Base-by-base conservation (phyloP, 1,140 invertebrate species). In the Probaryconus sp. region DNA sequence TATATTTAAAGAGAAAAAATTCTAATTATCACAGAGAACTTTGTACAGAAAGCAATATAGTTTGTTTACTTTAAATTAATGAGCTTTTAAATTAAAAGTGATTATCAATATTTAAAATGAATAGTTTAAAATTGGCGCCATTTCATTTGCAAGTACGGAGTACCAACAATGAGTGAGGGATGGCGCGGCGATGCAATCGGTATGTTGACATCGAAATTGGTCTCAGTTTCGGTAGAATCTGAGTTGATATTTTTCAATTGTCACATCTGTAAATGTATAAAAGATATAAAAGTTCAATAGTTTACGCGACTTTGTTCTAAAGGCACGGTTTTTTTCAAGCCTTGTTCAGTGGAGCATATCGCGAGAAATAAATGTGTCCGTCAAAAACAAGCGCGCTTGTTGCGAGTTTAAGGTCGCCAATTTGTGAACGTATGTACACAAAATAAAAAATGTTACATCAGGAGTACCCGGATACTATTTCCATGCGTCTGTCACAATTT, bases 131-230 rank as follows among this genome's bases (percentile, higher is more conserved):
- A n/a, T n/a, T n/a, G n/a, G n/a, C n/a, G n/a, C n/a, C n/a, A n/a
- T n/a, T n/a, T 2, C 5, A 9, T 10, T 30, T 45, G 28, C 7
- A n/a, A 21, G 24, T 26, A 13, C 6, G 5, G 0, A 1, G 7
- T 3, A 2, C 9, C 1, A 6, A 13, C 4, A 11, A 35, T 20
- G 5, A 9, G 1, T 7, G 26, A 5, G 18, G 16, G 58, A 43
- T 63, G 58, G 40, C 58, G 58, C 13, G 2, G 42, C 33, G 5
- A 21, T 11, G 37, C 43, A 48, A 40, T 51, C 24, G 37, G 18
- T 51, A 26, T 64, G 60, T 64, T 64, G 60, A 64, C 60, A 64
- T 64, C 37, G 53, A 53, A 64, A 51, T 51, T 64, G 60, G 60
- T n/a, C 47, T 64, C 40, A 64, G 60, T 64, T 64, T 64, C 47